Percentiles rank a stretch among this genome's conserved stretches.
Evolutionary conservation across 2,113 vertebrate genomes (phyloP).

Genomic region (Hiodon tergisus): DNA sequence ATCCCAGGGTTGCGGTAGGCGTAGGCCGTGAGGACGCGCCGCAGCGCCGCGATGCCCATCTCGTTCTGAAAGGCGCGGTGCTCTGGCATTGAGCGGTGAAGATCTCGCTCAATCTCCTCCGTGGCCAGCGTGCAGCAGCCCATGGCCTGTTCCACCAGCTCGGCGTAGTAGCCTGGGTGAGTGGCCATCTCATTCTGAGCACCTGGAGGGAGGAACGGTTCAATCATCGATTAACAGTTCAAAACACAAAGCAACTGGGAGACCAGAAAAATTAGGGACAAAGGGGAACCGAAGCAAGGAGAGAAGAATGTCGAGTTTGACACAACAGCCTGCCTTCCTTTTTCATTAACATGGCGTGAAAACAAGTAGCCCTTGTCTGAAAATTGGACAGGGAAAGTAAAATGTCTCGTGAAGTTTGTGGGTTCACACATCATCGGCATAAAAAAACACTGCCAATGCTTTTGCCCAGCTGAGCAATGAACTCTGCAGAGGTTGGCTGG

Average conservation of each 20-base stretch:
- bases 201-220: conserved; percentile 55
- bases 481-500: no score
- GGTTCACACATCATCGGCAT: not conserved
- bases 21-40: conserved; percentile 90
- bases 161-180: conserved; percentile 84
- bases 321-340: not conserved
- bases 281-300: not conserved
- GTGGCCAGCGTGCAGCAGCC: conserved; percentile 83
- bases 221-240: no score
- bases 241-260: not conserved
- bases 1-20: conserved; percentile 93
- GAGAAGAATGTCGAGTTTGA: not conserved
- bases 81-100: conserved; percentile 96
- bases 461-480: no score
- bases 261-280: not conserved
- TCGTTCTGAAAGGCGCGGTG: conserved; percentile 96
- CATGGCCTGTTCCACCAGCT: conserved; percentile 81
- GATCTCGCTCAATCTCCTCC: conserved; percentile 94
- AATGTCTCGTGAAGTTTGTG: not conserved
- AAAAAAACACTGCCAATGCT: not conserved
- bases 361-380: not conserved
- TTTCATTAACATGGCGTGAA: not conserved
- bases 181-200: conserved; percentile 90
- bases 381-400: not conserved
- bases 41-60: conserved; percentile 85